Percentiles rank a stretch among this genome's conserved stretches.
Conservation (phyloP, 1,140 invertebrate genomes). For the Dreissena rostriformis region DNA sequence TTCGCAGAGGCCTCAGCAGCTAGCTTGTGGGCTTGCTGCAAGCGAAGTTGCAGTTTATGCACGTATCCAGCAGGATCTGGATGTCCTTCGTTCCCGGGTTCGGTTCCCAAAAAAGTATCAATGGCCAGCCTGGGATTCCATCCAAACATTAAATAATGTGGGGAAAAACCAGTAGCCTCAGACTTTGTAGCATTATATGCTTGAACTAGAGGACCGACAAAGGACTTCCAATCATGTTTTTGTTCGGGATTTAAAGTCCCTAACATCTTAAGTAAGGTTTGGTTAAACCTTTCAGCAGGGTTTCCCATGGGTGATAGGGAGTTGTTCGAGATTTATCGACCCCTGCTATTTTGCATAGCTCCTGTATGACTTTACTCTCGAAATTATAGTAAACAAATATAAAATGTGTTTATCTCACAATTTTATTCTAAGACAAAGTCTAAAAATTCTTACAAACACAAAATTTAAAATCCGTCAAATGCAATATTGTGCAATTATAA, state of each 20-base stretch:
- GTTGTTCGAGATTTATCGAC: conserved; percentile 18
- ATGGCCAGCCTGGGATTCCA: conserved; percentile 25
- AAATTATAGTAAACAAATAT: too few species aligned
- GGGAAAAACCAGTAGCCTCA: conserved; percentile 23
- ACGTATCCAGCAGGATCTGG: neutral
- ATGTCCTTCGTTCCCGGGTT: neutral
- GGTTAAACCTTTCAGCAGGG: conserved; percentile 5
- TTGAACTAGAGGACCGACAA: conserved; percentile 10
- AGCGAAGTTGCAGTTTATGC: neutral
- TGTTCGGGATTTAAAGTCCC: conserved; percentile 9
- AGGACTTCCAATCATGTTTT: conserved; percentile 21
- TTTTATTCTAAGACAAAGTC: too few species aligned
- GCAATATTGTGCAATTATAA: too few species aligned
- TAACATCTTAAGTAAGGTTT: conserved; percentile 20
- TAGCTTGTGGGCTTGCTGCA: conserved; percentile 1
- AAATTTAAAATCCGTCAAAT: too few species aligned
- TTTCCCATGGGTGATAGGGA: conserved; percentile 33
- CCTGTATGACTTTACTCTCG: conserved; percentile 35
- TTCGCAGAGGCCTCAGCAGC: neutral
- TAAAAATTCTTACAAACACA: too few species aligned
- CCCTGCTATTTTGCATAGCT: conserved; percentile 15
- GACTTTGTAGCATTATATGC: conserved; percentile 30
- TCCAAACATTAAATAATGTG: conserved; percentile 21
- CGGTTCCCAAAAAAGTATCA: conserved; percentile 30
- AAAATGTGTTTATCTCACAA: too few species aligned